Conservation (phyloP, 2,797 vertebrate species). For the Geotrypetes seraphini region DNA sequence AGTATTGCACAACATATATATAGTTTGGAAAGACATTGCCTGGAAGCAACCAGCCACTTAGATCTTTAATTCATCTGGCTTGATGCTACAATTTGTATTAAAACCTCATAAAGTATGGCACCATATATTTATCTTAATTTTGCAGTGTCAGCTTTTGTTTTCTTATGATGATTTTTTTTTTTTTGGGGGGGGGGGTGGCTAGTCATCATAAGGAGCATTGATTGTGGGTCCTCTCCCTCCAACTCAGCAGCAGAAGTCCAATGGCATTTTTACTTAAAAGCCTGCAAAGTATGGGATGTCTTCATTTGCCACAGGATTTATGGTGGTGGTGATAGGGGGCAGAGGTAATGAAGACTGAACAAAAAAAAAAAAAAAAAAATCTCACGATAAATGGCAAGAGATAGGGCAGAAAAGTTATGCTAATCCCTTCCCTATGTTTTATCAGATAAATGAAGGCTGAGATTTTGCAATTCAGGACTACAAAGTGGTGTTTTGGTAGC, state of each 20-base stretch:
- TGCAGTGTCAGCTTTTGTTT: not conserved
- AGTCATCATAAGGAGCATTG: not conserved
- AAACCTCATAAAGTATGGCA: rapidly evolving
- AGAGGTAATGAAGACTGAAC: constrained; percentile 14
- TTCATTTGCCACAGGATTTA: constrained; percentile 31
- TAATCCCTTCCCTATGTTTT: constrained; percentile 38
- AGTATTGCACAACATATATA: too few relatives aligned
- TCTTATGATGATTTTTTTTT: too few relatives aligned
- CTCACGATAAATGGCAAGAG: constrained; percentile 23
- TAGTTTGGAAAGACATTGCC: too few relatives aligned
- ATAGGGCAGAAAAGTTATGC: constrained; percentile 14
- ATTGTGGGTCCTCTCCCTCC: not conserved
- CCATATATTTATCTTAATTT: rapidly evolving
- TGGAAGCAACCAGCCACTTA: too few relatives aligned
- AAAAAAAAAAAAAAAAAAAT: too few relatives aligned
- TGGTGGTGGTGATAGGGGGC: constrained; percentile 7
- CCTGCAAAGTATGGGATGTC: constrained; percentile 15
- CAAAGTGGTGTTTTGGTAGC: constrained; percentile 32
- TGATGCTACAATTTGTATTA: not conserved
- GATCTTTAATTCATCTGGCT: not conserved
- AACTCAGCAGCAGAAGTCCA: not conserved
- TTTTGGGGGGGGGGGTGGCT: too few relatives aligned
- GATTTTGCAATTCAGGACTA: constrained; percentile 47
- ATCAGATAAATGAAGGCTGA: constrained; percentile 45
- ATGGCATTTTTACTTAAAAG: not conserved